A percentile compares a stretch with the other conserved stretches of the same genome.
phyloP scores from a whole-genome alignment of 1,140 invertebrate genomes.

The Leptonema lineaticorne region DNA sequence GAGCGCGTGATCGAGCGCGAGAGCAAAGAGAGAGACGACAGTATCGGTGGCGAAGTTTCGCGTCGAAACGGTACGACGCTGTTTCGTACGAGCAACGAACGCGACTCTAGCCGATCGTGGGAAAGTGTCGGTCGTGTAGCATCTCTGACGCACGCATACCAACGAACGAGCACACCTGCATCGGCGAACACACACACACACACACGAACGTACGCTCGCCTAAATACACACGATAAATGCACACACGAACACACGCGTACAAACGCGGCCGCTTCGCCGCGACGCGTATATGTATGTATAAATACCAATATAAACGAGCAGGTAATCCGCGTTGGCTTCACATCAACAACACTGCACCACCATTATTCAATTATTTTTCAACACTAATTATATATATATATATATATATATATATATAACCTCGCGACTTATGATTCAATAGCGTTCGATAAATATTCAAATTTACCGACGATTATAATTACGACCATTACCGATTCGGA shows the following conservation, averaged over 20 bases:
- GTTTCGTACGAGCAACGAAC: background rate
- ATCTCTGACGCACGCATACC: slow-evolving; percentile 24
- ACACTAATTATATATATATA: background rate
- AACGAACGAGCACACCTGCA: slow-evolving; percentile 31
- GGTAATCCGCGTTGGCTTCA: background rate
- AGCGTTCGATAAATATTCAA: too few species aligned
- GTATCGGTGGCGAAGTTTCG: background rate
- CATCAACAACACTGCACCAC: background rate
- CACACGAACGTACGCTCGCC: background rate
- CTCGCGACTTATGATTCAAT: too few species aligned
- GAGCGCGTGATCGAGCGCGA: background rate
- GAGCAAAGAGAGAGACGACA: background rate
- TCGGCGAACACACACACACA: slow-evolving; percentile 24
- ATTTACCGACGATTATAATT: too few species aligned
- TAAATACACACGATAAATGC: background rate
- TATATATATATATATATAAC: too few species aligned
- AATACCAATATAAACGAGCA: background rate
- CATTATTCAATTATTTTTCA: background rate
- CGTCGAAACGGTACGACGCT: background rate
- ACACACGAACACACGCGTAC: slow-evolving; percentile 7
- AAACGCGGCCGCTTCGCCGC: too few species aligned
- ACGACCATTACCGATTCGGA: too few species aligned
- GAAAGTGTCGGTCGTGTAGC: slow-evolving; percentile 41
- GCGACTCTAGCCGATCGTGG: slow-evolving; percentile 32
- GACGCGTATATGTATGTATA: too few species aligned